Conservation (phyloP, 2,888 invertebrate genomes). For the Caenorhabditis auriculariae region DNA sequence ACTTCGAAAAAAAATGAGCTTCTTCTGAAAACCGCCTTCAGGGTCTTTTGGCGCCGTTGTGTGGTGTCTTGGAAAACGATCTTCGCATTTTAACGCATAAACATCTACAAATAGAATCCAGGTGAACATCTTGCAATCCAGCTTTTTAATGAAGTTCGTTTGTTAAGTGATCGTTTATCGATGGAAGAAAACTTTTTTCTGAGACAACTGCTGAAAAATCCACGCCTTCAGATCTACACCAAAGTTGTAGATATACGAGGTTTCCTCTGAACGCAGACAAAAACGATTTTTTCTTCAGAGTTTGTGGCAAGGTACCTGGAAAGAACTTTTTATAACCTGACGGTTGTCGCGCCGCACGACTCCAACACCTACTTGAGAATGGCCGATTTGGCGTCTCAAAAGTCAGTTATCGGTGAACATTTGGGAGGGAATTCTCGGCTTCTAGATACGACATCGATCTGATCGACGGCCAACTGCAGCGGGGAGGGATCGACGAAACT, state of each 20-base stretch:
- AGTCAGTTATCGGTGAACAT: conserved; percentile 32
- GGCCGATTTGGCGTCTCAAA: conserved; percentile 80
- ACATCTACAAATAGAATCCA: conserved; percentile 61
- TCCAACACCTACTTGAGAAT: conserved; percentile 97
- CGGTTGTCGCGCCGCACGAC: conserved; percentile 92
- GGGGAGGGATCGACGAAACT: conserved; percentile 93
- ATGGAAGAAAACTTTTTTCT: conserved; percentile 7
- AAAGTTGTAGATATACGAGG: conserved; percentile 34
- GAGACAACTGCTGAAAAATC: conserved; percentile 15
- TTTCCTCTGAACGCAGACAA: conserved; percentile 2
- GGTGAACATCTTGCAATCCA: conserved; percentile 65
- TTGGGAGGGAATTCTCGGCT: not conserved
- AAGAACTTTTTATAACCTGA: conserved; percentile 91
- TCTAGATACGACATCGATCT: conserved; percentile 36
- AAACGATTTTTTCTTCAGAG: conserved; percentile 10
- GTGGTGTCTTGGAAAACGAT: conserved; percentile 87
- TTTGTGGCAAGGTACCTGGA: conserved; percentile 85
- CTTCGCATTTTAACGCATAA: conserved; percentile 84
- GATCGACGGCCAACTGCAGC: conserved; percentile 89
- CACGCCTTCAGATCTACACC: conserved; percentile 23
- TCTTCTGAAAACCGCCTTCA: no score
- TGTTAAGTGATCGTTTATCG: conserved; percentile 6
- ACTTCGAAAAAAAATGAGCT: no score
- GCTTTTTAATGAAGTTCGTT: not conserved
- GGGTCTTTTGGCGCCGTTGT: conserved; percentile 66